Evolutionary conservation across 2,797 vertebrate species (phyloP), one percentile per base, ranked within the genome.

Genomic region (Octomys mimax): DNA sequence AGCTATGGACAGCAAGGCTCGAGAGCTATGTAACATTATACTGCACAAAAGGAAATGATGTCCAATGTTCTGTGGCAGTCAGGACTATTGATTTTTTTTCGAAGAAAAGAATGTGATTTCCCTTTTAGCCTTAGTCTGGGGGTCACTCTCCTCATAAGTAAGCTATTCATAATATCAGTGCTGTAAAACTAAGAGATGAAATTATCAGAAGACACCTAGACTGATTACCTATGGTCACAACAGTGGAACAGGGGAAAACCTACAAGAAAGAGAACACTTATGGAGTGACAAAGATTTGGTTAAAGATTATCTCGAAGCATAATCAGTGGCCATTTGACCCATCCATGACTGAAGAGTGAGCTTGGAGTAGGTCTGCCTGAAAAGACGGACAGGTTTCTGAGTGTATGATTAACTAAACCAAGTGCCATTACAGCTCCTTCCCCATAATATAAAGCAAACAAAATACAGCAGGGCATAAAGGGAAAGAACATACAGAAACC

Each of bases 351-450:
- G 52, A 57, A 49, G 12, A 73, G 31, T 73, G 9, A 73, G 13
- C 31, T 80, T 52, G 42, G 39, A 78, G 71, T 59, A 92, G 78
- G 9, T 77, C 10, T n/a, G 59, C 6, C 10, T 68, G 62, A 73
- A 87, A 83, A 96, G 39, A n/a, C 12, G 59, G 52, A 81, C 31
- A 54, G 68, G 12, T 31, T 64, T 95, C 39, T 79, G 1, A 57
- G 36, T 39, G 64, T 94, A 64, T 46, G n/a, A 88, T 73, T 28
- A 80, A 80, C 11, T 89, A 62, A 83, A 93, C 36, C 13, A 79
- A 87, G 33, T 79, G 18, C 36, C 16, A 71, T 9, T 31, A 28
- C 39, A 49, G 52, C 2, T 89, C n/a, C 7, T 1, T 89, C 31
- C 7, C 26, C 31, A 22, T 78, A 83, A 68, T 42, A 61, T 61